Evolutionary conservation across 2,888 invertebrate genomes (phyloP), one percentile per base, ranked within the genome.

Genomic region (Galerucella pusilla): DNA sequence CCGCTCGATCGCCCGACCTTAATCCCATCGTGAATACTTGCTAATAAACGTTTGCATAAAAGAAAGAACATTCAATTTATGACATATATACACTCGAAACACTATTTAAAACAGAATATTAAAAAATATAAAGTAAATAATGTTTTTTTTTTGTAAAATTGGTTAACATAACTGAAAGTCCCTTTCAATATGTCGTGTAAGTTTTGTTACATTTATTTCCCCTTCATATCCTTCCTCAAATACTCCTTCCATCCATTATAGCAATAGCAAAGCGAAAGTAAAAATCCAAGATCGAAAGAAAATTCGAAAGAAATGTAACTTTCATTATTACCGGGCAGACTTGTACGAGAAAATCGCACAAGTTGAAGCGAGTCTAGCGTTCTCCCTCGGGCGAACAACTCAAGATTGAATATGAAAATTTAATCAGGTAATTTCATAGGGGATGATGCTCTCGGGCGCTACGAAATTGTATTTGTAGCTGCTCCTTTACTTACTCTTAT

Each of bases 361-460:
- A 81, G 79, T 80, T 79, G 79, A 81, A 77, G 79, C 78, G 84
- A 81, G 83, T 81, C 81, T 80, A 80, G 83, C 81, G 82, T 79
- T 82, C 86, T 90, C 90, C 90, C 90, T 88, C 87, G 89, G 88
- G 91, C 90, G 91, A 90, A 90, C 90, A 91, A 90, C 89, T 90
- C 91, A 91, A 92, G 92, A 93, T 93, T 93, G 92, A 93, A 92
- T 92, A 92, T 93, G 92, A 93, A 93, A 93, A 91, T 92, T 92
- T 92, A 92, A 93, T 92, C 90, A 90, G 90, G 90, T 91, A 91
- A 91, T 91, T 91, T 91, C 90, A 91, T 91, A 90, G 90, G 90
- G 90, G 89, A 88, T 88, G 86, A 87, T 86, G 87, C 86, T 82
- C 81, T 71, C 77, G 68, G 81, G 81, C 81, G 80, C 79, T 82